Conservation (phyloP, 2,888 invertebrate genomes). For the Alloscopus bannaensis region DNA sequence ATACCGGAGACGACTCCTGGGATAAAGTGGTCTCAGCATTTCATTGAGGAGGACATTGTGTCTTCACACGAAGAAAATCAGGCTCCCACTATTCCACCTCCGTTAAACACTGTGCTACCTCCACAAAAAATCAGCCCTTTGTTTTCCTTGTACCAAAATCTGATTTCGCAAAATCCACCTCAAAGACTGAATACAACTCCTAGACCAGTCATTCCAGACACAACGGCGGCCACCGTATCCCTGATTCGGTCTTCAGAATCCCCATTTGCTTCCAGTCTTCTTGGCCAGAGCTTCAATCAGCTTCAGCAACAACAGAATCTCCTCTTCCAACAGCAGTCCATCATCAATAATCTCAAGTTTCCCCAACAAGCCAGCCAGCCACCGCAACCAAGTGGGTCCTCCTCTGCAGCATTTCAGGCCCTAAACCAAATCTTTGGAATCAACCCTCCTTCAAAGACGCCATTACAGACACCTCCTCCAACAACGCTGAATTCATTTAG, state of each 20-base stretch:
- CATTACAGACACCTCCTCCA: too few relatives aligned
- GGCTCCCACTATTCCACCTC: neutral
- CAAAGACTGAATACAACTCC: neutral
- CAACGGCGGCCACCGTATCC: too few relatives aligned
- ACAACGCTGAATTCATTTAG: too few relatives aligned
- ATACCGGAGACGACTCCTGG: too few relatives aligned
- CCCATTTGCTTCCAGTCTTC: constrained; percentile 10
- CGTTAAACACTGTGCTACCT: neutral
- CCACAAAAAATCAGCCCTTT: neutral
- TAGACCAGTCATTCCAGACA: too few relatives aligned
- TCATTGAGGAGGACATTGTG: neutral
- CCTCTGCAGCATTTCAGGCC: too few relatives aligned
- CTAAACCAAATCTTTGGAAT: too few relatives aligned
- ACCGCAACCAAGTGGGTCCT: too few relatives aligned
- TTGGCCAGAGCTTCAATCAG: neutral
- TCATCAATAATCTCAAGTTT: constrained; percentile 15
- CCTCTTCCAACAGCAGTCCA: neutral
- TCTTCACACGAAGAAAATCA: neutral
- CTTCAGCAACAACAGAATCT: neutral
- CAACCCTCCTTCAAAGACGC: too few relatives aligned
- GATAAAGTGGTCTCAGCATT: too few relatives aligned
- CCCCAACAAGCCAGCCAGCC: too few relatives aligned
- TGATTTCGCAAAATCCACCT: neutral
- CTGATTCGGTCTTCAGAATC: neutral
- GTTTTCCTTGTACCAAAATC: neutral